Conservation (phyloP, 2,113 vertebrate species). For the Rousettus leschenaultii region DNA sequence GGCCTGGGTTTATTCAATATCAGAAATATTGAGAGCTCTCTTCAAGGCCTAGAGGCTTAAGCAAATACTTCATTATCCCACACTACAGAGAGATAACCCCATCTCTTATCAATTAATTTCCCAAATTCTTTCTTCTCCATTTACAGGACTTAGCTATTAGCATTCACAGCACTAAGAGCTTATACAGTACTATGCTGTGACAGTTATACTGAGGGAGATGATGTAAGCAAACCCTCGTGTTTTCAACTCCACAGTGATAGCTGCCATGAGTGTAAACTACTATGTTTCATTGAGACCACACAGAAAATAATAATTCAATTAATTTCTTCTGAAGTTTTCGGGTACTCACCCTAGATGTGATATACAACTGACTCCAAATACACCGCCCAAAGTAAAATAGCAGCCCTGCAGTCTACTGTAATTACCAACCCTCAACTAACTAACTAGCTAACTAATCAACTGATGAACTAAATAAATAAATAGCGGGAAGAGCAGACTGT, state of each 20-base stretch:
- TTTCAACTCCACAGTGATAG: background rate
- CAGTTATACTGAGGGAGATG: background rate
- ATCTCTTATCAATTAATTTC: background rate
- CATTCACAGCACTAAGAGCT: background rate
- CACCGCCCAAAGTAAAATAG: background rate
- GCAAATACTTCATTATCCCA: background rate
- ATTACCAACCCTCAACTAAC: slow-evolving; percentile 41
- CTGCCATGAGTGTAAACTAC: background rate
- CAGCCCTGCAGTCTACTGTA: background rate
- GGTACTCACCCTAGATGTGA: background rate
- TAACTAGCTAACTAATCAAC: background rate
- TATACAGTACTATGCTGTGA: background rate
- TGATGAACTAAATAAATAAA: background rate
- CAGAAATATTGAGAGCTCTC: background rate
- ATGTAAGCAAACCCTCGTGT: background rate
- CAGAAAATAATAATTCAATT: slow-evolving; percentile 21
- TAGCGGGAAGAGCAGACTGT: background rate
- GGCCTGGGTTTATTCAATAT: background rate
- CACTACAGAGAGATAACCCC: background rate
- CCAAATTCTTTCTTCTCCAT: background rate
- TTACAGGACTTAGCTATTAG: background rate
- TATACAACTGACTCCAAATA: background rate
- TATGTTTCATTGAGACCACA: background rate
- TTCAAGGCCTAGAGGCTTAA: background rate
- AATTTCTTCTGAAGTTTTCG: slow-evolving; percentile 4